Evolutionary conservation across 2,113 vertebrate species (phyloP).

Genomic region (Dasypus novemcinctus): DNA sequence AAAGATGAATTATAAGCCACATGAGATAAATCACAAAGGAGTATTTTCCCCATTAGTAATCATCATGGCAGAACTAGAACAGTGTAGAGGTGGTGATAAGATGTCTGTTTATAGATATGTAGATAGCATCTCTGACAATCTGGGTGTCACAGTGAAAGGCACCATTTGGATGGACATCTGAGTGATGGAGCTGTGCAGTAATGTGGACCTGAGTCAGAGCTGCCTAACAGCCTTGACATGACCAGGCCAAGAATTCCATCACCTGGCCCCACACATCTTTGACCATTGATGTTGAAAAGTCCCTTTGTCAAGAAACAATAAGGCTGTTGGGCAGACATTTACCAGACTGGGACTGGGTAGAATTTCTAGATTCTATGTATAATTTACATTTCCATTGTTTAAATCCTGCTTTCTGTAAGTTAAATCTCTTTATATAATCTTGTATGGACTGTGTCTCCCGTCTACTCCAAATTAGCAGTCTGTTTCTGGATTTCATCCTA

Average conservation of each 20-base stretch:
- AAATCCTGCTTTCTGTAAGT: not conserved
- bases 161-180: not conserved
- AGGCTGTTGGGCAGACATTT: not conserved
- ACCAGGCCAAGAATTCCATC: not conserved
- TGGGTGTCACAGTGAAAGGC: not conserved
- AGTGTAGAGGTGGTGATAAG: not conserved
- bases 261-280: not conserved
- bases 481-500: not conserved
- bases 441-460: not conserved
- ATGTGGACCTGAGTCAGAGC: not conserved
- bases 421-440: not conserved
- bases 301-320: not conserved
- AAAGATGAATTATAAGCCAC: not conserved
- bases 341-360: not conserved
- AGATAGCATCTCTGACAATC: not conserved
- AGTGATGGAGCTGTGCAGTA: slow-evolving; percentile 19
- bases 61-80: not conserved
- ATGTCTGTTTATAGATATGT: not conserved
- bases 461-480: not conserved
- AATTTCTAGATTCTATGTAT: not conserved
- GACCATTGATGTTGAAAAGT: not conserved
- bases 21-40: not conserved
- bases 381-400: not conserved
- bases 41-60: not conserved
- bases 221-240: not conserved